These are phyloP conservation scores for Gephyroberyx darwinii DNA, from an alignment of 2,797 vertebrate species.

Conservation along the genomic window DNA sequence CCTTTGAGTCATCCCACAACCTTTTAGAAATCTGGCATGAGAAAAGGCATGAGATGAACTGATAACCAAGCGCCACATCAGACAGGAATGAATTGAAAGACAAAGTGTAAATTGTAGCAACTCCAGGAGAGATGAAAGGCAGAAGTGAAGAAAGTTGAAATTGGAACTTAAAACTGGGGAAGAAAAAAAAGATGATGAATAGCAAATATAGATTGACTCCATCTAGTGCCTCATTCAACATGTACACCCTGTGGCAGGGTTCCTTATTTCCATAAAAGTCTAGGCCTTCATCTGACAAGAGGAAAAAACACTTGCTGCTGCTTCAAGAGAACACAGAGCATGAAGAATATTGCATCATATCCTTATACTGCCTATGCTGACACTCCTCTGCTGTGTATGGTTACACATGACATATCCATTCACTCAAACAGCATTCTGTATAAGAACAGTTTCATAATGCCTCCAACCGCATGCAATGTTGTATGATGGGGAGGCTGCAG, in stretches of 20 bases:
- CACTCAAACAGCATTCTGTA: constrained; percentile 32
- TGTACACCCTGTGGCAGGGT: constrained; percentile 77
- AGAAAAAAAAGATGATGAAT: constrained; percentile 74
- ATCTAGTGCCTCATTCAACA: constrained; percentile 78
- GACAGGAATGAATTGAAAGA: constrained; percentile 74
- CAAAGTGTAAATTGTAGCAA: constrained; percentile 78
- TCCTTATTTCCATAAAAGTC: constrained; percentile 84
- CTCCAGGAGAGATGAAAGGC: constrained; percentile 77
- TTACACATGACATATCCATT: constrained; percentile 67
- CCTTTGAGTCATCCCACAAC: constrained; percentile 75
- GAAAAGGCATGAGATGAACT: constrained; percentile 67
- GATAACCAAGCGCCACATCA: constrained; percentile 77
- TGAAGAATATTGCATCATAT: constrained; percentile 71
- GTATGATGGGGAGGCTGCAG: constrained; percentile 8
- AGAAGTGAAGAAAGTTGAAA: constrained; percentile 75
- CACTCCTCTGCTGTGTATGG: constrained; percentile 42
- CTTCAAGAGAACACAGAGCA: constrained; percentile 72
- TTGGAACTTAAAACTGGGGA: constrained; percentile 77
- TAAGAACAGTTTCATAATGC: constrained; percentile 41
- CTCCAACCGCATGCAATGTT: constrained; percentile 12
- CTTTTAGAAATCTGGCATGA: constrained; percentile 72
- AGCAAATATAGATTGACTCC: constrained; percentile 81
- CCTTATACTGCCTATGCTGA: constrained; percentile 54
- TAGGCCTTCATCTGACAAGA: constrained; percentile 79
- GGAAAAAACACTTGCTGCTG: constrained; percentile 61